A percentile compares a stretch with the other conserved stretches of the same genome.
Evolutionary conservation across 1,140 invertebrate genomes (phyloP).

Genomic region (Pomacea maculata): DNA sequence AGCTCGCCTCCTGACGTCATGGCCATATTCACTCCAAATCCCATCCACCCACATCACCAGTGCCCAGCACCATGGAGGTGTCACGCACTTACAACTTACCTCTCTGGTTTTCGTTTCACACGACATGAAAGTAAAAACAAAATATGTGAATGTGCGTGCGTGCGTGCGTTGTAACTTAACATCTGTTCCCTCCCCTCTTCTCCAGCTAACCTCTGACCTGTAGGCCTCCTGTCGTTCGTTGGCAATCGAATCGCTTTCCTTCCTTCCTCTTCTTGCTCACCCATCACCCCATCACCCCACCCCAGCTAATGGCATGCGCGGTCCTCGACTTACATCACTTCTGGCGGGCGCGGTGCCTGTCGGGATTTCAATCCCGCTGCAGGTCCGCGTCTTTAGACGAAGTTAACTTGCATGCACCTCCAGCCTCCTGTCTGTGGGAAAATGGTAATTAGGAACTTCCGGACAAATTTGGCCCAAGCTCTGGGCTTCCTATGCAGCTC

Average conservation of each 20-base stretch:
- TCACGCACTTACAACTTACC: background rate
- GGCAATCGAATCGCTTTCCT: background rate
- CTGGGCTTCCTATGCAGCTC: too few species aligned
- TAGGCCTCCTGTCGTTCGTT: background rate
- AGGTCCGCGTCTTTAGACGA: background rate
- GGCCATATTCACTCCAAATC: background rate
- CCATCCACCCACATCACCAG: background rate
- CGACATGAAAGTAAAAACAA: too few species aligned
- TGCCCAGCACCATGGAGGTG: background rate
- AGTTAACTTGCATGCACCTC: background rate
- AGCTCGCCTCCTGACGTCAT: background rate
- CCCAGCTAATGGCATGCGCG: too few species aligned
- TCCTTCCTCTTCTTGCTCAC: background rate
- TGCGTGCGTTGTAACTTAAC: background rate
- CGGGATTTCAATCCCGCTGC: conserved; percentile 1
- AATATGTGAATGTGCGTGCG: background rate
- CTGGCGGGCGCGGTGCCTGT: background rate
- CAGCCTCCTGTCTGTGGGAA: too few species aligned
- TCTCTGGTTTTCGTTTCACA: background rate
- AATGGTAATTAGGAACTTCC: too few species aligned
- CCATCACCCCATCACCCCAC: too few species aligned
- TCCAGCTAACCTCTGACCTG: background rate
- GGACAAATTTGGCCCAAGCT: too few species aligned
- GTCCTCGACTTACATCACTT: background rate
- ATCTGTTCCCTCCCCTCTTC: background rate